Evolutionary conservation across 2,888 invertebrate genomes (phyloP).

Genomic region (Agonopterix heracliana): DNA sequence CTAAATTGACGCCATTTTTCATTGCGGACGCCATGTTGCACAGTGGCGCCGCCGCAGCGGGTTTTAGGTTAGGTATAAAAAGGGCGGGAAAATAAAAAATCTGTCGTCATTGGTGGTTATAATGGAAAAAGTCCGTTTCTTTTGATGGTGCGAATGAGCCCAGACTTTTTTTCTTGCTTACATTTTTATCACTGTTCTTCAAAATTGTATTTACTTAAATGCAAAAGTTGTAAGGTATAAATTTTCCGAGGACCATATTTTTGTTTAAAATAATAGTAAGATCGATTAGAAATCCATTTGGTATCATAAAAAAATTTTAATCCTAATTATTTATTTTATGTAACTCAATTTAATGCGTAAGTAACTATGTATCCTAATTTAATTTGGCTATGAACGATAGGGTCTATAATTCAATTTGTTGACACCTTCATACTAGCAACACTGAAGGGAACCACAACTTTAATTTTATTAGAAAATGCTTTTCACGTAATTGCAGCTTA

Average conservation of each 20-base stretch:
- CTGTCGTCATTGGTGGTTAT: conserved; percentile 3
- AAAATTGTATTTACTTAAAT: background rate
- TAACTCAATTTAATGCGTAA: too few relatives aligned
- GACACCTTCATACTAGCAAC: too few relatives aligned
- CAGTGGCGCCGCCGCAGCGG: conserved; percentile 32
- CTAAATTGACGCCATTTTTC: conserved; percentile 71
- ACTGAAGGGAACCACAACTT: too few relatives aligned
- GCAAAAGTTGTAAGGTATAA: background rate
- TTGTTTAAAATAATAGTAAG: too few relatives aligned
- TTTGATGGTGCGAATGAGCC: background rate
- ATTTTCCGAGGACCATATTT: background rate
- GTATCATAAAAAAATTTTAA: too few relatives aligned
- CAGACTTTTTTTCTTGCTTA: background rate
- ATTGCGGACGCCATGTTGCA: conserved; percentile 56
- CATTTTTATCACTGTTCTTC: background rate
- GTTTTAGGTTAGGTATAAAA: conserved; percentile 4
- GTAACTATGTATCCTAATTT: too few relatives aligned
- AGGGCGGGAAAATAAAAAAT: conserved; percentile 8
- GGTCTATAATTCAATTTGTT: too few relatives aligned
- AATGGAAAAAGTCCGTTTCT: background rate
- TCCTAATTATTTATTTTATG: too few relatives aligned
- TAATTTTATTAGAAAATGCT: too few relatives aligned
- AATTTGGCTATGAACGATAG: too few relatives aligned
- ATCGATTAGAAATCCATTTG: too few relatives aligned
- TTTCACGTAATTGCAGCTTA: too few relatives aligned